Conservation (phyloP, 1,140 invertebrate genomes). For the Pseudachorutes palmiensis region DNA sequence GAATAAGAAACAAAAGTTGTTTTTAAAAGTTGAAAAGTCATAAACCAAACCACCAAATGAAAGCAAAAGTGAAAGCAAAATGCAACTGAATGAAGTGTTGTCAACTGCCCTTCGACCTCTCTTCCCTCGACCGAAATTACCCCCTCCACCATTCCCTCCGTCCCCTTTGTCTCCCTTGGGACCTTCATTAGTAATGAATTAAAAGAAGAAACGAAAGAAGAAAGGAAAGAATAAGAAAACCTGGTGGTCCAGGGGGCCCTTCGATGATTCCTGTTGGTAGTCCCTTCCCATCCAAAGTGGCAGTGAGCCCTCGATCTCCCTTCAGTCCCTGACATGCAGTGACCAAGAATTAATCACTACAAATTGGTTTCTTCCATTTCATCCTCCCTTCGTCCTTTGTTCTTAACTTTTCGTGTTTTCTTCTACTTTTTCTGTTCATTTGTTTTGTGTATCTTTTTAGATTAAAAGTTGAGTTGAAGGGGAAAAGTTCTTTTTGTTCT, state of each 20-base stretch:
- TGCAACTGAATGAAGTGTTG: conserved; percentile 14
- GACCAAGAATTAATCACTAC: neutral
- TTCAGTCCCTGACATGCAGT: conserved; percentile 61
- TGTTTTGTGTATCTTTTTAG: too few relatives aligned
- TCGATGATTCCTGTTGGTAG: conserved; percentile 86
- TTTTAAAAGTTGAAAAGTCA: neutral
- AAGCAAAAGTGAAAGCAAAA: conserved; percentile 4
- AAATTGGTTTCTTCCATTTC: too few relatives aligned
- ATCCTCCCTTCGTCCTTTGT: too few relatives aligned
- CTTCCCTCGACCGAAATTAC: conserved; percentile 69
- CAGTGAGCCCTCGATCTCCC: conserved; percentile 79
- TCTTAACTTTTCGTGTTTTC: too few relatives aligned
- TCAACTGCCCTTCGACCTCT: conserved; percentile 73
- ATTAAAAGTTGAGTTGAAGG: neutral
- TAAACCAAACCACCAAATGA: conserved; percentile 1
- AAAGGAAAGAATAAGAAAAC: conserved; percentile 44
- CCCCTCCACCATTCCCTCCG: conserved; percentile 58
- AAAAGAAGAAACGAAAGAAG: conserved; percentile 17
- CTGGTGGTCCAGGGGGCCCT: conserved; percentile 81
- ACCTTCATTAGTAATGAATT: conserved; percentile 45
- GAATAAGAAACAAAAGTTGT: too few relatives aligned
- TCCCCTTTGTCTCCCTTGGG: conserved; percentile 64
- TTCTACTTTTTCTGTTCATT: too few relatives aligned
- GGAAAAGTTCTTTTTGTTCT: neutral
- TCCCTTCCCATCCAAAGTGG: conserved; percentile 77